Evolutionary conservation across 2,888 invertebrate species (phyloP), one percentile per base, ranked within the genome.

Genomic region (Cheilosia scutellata): DNA sequence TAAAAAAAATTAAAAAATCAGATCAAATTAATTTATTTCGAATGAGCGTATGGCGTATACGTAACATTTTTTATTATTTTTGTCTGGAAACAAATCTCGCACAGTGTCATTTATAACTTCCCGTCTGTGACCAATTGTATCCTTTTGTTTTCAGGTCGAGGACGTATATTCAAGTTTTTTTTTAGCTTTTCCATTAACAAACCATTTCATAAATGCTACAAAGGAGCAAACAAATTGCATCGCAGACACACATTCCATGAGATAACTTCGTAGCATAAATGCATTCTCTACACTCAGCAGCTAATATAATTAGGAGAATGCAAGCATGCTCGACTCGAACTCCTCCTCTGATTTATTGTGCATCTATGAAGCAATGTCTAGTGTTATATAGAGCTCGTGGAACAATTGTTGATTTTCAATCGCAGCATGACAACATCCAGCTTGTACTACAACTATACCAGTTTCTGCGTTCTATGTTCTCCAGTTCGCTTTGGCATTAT

Each of bases 241-340:
- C 31, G 33, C 53, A 51, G 51, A 70, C 63, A 70, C 62, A 60
- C 51, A 63, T 29, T 66, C 65, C 49, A 40, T 29, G 49, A 27
- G 49, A 71, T 47, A 70, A 70, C 5, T 31, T 31, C 55, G 9
- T 55, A 16, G 16, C 31, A 37, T 53, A 40, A 44, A 71, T 65
- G 44, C 44, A 58, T 31, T 44, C 31, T 62, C 60, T 44, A 42
- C 66, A 44, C 55, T 66, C 49, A 25, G 16, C 44, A 33, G 20
- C 33, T 68, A 55, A 72, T 78, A 66, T 74, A 74, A 78, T 83
- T 78, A 78, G 68, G 27, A 74, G 68, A 27, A 78, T 57, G 60
- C 40, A 33, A 68, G 27, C 55, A 68, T 62, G 49, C 77, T 66
- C 29, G 58, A 82, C 77, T 66, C 29, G 58, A 82, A 57, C 47